These are phyloP conservation scores for Gymnocypris eckloni DNA, from an alignment of 2,797 vertebrate species.

Conservation along the genomic window DNA sequence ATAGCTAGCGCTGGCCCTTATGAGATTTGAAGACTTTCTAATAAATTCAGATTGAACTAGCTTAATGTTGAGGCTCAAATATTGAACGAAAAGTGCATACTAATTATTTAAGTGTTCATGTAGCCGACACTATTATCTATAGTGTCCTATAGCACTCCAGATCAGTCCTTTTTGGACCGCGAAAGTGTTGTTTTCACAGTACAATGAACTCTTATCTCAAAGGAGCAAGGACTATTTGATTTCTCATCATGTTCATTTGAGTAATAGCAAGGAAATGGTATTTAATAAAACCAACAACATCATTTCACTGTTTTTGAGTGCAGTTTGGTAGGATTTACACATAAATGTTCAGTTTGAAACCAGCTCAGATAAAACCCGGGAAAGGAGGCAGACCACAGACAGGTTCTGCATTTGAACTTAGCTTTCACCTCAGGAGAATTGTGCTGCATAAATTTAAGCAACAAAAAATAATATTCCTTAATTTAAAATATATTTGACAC, in stretches of 20 bases:
- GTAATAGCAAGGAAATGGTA: neutral
- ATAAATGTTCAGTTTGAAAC: conserved; percentile 49
- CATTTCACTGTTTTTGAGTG: neutral
- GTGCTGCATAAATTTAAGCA: conserved; percentile 26
- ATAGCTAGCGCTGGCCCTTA: no score
- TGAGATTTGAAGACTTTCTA: neutral
- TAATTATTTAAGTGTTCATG: neutral
- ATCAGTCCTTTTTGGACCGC: neutral
- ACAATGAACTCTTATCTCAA: neutral
- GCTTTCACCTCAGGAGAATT: conserved; percentile 34
- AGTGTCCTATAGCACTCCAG: neutral
- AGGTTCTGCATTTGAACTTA: conserved; percentile 42
- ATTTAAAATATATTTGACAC: conserved; percentile 25
- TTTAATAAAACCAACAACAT: conserved; percentile 23
- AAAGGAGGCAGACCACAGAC: conserved; percentile 40
- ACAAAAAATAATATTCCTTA: conserved; percentile 17
- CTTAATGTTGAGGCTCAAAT: neutral
- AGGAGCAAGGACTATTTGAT: neutral
- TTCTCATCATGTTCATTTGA: neutral
- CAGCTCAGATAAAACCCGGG: conserved; percentile 35
- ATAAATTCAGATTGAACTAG: neutral
- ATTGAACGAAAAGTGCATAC: neutral
- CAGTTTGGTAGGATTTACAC: conserved; percentile 39
- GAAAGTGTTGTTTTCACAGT: neutral
- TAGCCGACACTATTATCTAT: neutral